Percentiles rank a stretch among this genome's conserved stretches.
Evolutionary conservation across 2,888 invertebrate species (phyloP).

Genomic region (Eupeodes luniger): DNA sequence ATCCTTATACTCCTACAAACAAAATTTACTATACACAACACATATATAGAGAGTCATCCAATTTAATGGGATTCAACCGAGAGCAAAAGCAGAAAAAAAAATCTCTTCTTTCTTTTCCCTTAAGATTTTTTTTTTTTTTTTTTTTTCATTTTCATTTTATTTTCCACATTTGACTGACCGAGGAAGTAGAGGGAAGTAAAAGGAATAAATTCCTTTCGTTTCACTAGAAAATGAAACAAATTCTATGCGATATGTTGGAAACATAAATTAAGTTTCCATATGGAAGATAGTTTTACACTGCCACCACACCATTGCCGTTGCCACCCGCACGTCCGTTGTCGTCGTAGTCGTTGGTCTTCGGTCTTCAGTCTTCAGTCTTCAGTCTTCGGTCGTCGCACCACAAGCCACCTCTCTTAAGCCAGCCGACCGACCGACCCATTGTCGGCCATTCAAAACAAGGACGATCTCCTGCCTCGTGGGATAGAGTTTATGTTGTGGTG

Average conservation of each 20-base stretch:
- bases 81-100: constrained; percentile 51
- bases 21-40: background rate
- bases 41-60: constrained; percentile 60
- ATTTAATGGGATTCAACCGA: constrained; percentile 74
- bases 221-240: constrained; percentile 80
- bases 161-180: constrained; percentile 59
- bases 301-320: background rate
- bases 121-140: constrained; percentile 14
- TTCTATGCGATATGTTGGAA: constrained; percentile 83
- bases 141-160: constrained; percentile 45
- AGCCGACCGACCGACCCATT: constrained; percentile 17
- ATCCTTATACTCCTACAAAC: constrained; percentile 11
- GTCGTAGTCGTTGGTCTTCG: no score
- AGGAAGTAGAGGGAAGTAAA: constrained; percentile 68
- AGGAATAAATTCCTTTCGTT: constrained; percentile 73
- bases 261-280: constrained; percentile 84
- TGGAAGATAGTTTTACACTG: constrained; percentile 82
- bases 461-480: constrained; percentile 13
- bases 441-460: background rate
- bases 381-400: background rate
- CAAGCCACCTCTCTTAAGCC: constrained; percentile 1
- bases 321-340: background rate
- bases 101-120: constrained; percentile 34
- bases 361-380: background rate
- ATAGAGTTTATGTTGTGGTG: constrained; percentile 21